phyloP scores from a whole-genome alignment of 2,797 vertebrate species.

The Cuniculus paca region DNA sequence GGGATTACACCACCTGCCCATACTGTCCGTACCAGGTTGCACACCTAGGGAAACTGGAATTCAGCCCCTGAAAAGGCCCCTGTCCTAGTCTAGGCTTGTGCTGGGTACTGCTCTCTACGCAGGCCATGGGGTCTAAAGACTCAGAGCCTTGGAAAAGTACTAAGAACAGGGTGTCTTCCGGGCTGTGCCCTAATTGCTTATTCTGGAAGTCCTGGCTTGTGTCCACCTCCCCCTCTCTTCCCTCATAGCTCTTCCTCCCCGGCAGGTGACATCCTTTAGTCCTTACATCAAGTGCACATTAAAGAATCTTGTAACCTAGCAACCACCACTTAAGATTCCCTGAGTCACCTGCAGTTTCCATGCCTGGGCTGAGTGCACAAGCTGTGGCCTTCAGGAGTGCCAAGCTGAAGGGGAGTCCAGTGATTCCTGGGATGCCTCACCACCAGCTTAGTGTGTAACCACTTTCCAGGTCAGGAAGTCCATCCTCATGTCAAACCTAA shows the following conservation, averaged over 20 bases:
- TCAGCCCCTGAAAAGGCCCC: neutral
- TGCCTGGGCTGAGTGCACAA: neutral
- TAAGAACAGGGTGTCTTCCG: neutral
- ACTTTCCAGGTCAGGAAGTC: neutral
- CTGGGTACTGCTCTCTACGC: neutral
- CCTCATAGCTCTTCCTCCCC: conserved; percentile 19
- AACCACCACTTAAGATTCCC: conserved; percentile 83
- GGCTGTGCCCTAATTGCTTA: neutral
- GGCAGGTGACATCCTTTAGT: conserved; percentile 77
- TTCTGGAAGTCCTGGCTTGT: conserved; percentile 61
- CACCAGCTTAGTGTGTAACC: neutral
- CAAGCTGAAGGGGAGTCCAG: neutral
- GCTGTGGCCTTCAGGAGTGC: neutral
- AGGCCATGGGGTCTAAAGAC: neutral
- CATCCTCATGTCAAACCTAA: conserved; percentile 25
- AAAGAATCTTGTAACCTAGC: conserved; percentile 84
- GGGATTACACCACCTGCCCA: neutral
- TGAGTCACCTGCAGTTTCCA: conserved; percentile 53
- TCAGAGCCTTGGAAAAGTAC: conserved; percentile 16
- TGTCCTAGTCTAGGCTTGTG: neutral
- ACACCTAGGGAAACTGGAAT: neutral
- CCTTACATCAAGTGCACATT: conserved; percentile 57
- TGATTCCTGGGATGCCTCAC: neutral
- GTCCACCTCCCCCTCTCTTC: neutral
- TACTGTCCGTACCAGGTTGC: neutral